phyloP scores from a whole-genome alignment of 2,113 vertebrate species.

The Nestor notabilis region DNA sequence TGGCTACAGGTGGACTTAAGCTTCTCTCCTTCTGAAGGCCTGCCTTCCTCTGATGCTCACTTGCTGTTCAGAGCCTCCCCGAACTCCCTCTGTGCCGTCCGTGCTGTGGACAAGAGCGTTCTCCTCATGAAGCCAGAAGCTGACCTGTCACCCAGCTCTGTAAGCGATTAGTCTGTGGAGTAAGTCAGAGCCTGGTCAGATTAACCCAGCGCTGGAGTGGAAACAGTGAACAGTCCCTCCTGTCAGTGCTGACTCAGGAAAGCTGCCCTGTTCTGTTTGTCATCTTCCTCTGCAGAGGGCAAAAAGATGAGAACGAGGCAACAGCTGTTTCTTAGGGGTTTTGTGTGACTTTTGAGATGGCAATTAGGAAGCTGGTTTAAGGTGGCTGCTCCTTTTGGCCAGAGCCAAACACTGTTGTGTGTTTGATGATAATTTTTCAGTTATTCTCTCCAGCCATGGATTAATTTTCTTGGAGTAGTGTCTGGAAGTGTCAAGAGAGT shows the following conservation, averaged over 20 bases:
- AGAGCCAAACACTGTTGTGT: not conserved
- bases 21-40: slow-evolving; percentile 71
- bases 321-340: not conserved
- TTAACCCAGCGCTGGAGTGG: not conserved
- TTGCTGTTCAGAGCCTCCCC: slow-evolving; percentile 76
- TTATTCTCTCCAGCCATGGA: not conserved
- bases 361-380: not conserved
- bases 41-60: slow-evolving; percentile 75
- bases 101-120: slow-evolving; percentile 87
- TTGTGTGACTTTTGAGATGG: not conserved
- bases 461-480: not conserved
- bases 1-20: slow-evolving; percentile 73
- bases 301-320: not conserved
- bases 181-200: not conserved
- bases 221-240: not conserved
- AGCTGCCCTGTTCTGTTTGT: not conserved
- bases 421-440: not conserved
- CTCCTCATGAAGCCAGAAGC: slow-evolving; percentile 80
- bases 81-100: slow-evolving; percentile 84
- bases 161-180: slow-evolving; percentile 25
- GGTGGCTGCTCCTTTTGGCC: not conserved
- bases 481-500: not conserved
- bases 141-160: slow-evolving; percentile 72
- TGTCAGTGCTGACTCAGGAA: not conserved
- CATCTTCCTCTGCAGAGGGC: not conserved